Evolutionary conservation across 2,888 invertebrate species (phyloP).

Genomic region (Diaphora mendica): DNA sequence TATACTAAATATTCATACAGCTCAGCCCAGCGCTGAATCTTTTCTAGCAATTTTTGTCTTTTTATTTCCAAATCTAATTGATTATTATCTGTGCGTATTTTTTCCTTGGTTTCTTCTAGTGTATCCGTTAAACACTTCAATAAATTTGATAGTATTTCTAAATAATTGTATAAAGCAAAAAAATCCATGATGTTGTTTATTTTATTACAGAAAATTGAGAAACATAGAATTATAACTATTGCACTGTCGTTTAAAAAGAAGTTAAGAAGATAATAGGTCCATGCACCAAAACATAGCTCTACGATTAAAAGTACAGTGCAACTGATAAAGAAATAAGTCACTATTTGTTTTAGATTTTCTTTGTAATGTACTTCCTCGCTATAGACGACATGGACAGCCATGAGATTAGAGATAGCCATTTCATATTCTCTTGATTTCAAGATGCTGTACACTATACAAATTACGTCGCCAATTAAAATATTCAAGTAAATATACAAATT

Average conservation of each 20-base stretch:
- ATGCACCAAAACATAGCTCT: background rate
- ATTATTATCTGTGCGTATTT: background rate
- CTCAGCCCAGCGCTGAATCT: conserved; percentile 1
- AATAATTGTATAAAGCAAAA: background rate
- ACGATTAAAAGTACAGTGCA: background rate
- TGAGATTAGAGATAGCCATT: background rate
- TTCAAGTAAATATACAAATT: background rate
- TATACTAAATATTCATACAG: background rate
- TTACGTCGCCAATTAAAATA: background rate
- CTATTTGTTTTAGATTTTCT: background rate
- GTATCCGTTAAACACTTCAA: conserved; percentile 7
- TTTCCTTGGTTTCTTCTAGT: background rate
- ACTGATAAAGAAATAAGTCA: background rate
- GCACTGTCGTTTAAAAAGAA: background rate
- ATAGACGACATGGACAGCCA: background rate
- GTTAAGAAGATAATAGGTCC: background rate
- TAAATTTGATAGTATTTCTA: conserved; percentile 1
- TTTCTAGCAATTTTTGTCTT: background rate
- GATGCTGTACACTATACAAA: background rate
- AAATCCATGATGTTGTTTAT: background rate
- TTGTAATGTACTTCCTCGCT: background rate
- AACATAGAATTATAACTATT: background rate
- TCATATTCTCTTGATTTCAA: background rate
- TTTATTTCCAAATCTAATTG: background rate
- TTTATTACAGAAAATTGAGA: background rate